These are phyloP conservation scores for Bos javanicus DNA, from an alignment of 2,113 vertebrate genomes.

Conservation along the genomic window DNA sequence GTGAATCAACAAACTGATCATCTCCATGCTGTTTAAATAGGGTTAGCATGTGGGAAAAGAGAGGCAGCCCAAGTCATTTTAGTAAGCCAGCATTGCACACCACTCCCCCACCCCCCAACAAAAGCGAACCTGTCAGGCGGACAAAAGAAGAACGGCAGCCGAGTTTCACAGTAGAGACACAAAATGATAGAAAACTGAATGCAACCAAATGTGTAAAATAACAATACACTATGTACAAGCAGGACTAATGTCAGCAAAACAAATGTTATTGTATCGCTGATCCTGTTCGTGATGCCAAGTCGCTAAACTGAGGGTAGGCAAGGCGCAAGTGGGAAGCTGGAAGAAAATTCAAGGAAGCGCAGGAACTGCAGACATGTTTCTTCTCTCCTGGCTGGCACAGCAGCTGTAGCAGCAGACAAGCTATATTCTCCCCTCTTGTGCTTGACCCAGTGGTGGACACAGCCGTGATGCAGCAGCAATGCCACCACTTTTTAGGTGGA, in stretches of 20 bases:
- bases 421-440: neutral
- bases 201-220: neutral
- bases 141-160: neutral
- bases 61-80: neutral
- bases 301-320: neutral
- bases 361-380: neutral
- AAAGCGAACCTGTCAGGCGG: neutral
- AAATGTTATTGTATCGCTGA: neutral
- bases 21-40: neutral
- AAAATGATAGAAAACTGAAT: slow-evolving; percentile 23
- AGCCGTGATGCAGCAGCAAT: neutral
- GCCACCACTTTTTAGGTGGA: neutral
- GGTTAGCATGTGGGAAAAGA: neutral
- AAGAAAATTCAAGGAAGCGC: neutral
- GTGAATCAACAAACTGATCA: neutral
- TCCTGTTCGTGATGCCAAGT: neutral
- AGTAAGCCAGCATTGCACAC: neutral
- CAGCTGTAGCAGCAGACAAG: neutral
- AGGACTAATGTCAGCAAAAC: neutral
- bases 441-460: neutral
- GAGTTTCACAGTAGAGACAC: neutral
- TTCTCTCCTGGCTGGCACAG: neutral
- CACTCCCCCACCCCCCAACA: neutral
- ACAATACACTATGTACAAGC: neutral
- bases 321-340: neutral